Base-by-base conservation (phyloP, 2,797 vertebrate genomes). In the Helostoma temminkii region DNA sequence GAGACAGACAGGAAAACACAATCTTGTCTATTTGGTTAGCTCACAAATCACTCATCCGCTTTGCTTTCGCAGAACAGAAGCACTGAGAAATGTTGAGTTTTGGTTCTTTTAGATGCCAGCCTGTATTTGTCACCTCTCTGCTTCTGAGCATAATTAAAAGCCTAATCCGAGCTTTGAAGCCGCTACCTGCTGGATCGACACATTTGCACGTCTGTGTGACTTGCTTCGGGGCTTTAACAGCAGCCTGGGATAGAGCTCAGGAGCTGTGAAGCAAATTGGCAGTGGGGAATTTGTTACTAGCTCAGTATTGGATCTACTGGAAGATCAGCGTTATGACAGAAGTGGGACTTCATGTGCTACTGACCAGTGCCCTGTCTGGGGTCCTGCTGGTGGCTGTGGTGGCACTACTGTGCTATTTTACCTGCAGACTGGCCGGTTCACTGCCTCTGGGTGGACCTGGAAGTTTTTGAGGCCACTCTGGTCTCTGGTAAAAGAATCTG, bases 331-430 rank as follows among this genome's bases (percentile, higher is more conserved):
- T 18, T 60, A 93, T 93, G 89, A 73, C 16, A 45, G 86, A 77
- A 4, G 76, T 57, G 18, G 87, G 57, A 21, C 11, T 63, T 50
- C 59, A 89, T 32, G 15, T 92, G 12, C 53, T 90, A 15, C 24
- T 94, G 74, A 94, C 92, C n/a, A 66, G 88, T 1, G 39, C 76
- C 2, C 76, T 93, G 47, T 82, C 77, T 12, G 83, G 78, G 22
- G 4, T 81, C 2, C 36, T 94, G 53, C 64, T 94, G 30, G 12
- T 91, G 10, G 82, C 74, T 0, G 89, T 93, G 21, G 47, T 95
- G 76, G 73, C 46, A 0, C 59, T 94, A 54, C 88, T 95, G 9
- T 95, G 94, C 81, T 95, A 69, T 81, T 94, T 94, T 47, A 93
- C 85, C 79, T 95, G 94, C 89, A 90, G 94, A 36, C 82, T 95